phyloP scores from a whole-genome alignment of 2,113 vertebrate species.

The Garra rufa region DNA sequence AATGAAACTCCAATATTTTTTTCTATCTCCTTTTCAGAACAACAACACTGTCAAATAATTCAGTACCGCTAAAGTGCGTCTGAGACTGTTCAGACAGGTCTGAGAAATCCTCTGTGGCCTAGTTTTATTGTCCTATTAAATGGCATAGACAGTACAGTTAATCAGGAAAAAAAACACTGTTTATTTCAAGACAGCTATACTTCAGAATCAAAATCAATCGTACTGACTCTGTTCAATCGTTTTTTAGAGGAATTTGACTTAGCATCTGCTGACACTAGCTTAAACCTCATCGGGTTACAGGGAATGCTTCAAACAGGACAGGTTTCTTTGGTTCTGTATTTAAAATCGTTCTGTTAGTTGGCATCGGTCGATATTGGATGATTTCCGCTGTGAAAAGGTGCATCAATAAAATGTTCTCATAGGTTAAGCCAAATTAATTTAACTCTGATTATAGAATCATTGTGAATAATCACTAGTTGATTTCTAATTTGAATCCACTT shows the following conservation, averaged over 20 bases:
- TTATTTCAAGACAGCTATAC: slow-evolving; percentile 8
- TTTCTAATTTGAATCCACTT: background rate
- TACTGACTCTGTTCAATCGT: background rate
- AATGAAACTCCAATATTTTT: background rate
- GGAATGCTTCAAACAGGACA: background rate
- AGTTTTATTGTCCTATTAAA: slow-evolving; percentile 17
- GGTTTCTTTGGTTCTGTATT: background rate
- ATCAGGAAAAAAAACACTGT: background rate
- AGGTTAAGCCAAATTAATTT: background rate
- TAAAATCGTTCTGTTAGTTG: background rate
- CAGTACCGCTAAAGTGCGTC: background rate
- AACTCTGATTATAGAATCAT: background rate
- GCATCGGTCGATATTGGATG: background rate
- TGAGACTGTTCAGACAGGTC: background rate
- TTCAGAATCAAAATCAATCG: slow-evolving; percentile 10
- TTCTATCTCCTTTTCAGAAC: background rate
- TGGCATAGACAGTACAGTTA: background rate
- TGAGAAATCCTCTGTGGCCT: slow-evolving; percentile 9
- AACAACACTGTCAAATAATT: slow-evolving; percentile 22
- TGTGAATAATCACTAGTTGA: background rate
- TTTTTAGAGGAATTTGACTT: slow-evolving; percentile 26
- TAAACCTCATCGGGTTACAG: background rate
- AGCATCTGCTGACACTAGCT: background rate
- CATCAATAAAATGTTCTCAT: background rate
- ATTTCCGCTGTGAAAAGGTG: background rate